A percentile compares a stretch with the other conserved stretches of the same genome.
These are phyloP conservation scores for Anabacerthia variegaticeps DNA, from an alignment of 2,797 vertebrate species.

Conservation along the genomic window DNA sequence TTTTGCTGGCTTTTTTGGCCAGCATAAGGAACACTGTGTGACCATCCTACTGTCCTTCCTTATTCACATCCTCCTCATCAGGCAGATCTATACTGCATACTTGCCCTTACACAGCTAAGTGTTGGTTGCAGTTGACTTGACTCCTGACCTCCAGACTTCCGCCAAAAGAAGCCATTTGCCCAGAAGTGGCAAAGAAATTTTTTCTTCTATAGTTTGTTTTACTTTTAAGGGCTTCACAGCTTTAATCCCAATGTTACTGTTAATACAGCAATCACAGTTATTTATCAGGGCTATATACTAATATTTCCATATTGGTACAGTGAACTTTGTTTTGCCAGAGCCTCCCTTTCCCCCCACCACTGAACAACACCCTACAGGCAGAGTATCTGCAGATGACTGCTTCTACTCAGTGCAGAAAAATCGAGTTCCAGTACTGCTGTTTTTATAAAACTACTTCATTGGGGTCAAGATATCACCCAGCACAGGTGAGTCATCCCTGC, in stretches of 20 bases:
- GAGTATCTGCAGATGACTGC: neutral
- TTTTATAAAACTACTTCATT: neutral
- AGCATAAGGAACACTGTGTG: fast-evolving
- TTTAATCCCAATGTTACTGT: neutral
- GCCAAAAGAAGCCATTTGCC: neutral
- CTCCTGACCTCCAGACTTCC: neutral
- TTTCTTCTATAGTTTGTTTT: neutral
- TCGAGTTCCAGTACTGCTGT: neutral
- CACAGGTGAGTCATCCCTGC: neutral
- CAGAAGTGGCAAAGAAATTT: neutral
- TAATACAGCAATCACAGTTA: neutral
- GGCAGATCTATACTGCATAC: neutral
- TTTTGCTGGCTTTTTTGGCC: too few species aligned
- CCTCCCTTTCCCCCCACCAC: neutral
- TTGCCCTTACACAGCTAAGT: neutral
- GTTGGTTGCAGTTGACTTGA: neutral
- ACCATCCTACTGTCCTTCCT: neutral
- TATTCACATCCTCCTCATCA: neutral
- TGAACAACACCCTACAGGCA: neutral
- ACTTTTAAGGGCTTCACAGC: neutral
- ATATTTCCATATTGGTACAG: neutral
- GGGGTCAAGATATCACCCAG: neutral
- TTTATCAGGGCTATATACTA: neutral
- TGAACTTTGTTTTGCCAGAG: neutral
- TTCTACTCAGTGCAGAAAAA: neutral